phyloP scores from a whole-genome alignment of 2,797 vertebrate genomes.

The Ceryle rudis region DNA sequence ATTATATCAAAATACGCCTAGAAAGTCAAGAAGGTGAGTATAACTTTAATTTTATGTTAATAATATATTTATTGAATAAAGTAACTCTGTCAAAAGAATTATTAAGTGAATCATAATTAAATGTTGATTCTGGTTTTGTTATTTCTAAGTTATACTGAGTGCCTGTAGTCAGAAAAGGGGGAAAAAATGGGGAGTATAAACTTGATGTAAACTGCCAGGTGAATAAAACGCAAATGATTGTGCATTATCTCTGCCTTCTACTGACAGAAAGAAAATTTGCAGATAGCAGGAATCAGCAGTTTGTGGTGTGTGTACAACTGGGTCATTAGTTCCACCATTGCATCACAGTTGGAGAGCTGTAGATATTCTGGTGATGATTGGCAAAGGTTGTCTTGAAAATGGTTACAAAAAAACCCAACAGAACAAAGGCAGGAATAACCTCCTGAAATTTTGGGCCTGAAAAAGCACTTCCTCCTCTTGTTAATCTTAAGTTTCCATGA shows the following conservation, averaged over 20 bases:
- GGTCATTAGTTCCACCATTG: background rate
- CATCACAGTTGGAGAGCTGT: background rate
- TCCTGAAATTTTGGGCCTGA: background rate
- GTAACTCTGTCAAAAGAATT: background rate
- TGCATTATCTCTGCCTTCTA: background rate
- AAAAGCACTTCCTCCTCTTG: background rate
- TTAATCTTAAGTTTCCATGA: background rate
- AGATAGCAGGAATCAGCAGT: background rate
- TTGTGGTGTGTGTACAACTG: fast-evolving
- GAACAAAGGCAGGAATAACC: background rate
- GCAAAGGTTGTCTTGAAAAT: background rate
- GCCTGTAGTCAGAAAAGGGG: background rate
- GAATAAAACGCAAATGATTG: background rate
- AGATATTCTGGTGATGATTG: background rate
- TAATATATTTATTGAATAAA: background rate
- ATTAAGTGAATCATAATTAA: background rate
- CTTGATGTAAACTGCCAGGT: background rate
- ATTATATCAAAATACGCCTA: constrained; percentile 90
- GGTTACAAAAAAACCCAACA: background rate
- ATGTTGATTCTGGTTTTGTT: background rate
- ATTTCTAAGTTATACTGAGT: background rate
- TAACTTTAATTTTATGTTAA: background rate
- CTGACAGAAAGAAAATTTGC: background rate
- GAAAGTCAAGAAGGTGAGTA: constrained; percentile 84
- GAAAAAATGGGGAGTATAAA: background rate